Evolutionary conservation across 1,140 invertebrate species (phyloP), one percentile per base, ranked within the genome.

Genomic region (Pteromalus puparum): DNA sequence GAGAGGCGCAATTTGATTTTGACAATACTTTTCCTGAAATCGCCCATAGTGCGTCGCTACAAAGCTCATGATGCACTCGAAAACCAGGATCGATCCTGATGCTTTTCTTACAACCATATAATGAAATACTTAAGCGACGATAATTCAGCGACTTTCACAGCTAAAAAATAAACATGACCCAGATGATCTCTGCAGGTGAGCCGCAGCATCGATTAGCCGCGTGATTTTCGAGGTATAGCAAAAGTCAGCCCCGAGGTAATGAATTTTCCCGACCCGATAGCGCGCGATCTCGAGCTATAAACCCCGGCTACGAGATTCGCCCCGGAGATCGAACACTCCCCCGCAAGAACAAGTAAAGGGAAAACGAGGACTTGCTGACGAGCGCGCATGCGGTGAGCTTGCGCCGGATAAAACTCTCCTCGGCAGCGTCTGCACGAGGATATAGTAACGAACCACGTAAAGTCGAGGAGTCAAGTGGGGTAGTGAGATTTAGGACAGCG

Each of bases 1-100:
- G n/a, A n/a, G n/a, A n/a, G n/a, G n/a, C n/a, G n/a, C n/a, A n/a
- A n/a, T n/a, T n/a, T n/a, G n/a, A n/a, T n/a, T n/a, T n/a, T n/a
- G n/a, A n/a, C n/a, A n/a, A n/a, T n/a, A n/a, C n/a, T n/a, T n/a
- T n/a, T n/a, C n/a, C n/a, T n/a, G n/a, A n/a, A n/a, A n/a, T n/a
- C n/a, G n/a, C n/a, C n/a, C n/a, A n/a, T n/a, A n/a, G n/a, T n/a
- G n/a, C n/a, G n/a, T n/a, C n/a, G n/a, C n/a, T n/a, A n/a, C n/a
- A n/a, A n/a, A n/a, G n/a, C n/a, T 82, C 86, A 38, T 80, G 82
- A 77, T 42, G 38, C 38, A 7, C 38, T 42, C 76, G 24, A 72
- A 30, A 24, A 28, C 30, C 28, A 72, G 30, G 68, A 72, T 72
- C 24, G 2, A n/a, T 42, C 30, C 6, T 5, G 30, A 34, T 34